Evolutionary conservation across 1,140 invertebrate species (phyloP).

Genomic region (Brachionus rotundiformis): DNA sequence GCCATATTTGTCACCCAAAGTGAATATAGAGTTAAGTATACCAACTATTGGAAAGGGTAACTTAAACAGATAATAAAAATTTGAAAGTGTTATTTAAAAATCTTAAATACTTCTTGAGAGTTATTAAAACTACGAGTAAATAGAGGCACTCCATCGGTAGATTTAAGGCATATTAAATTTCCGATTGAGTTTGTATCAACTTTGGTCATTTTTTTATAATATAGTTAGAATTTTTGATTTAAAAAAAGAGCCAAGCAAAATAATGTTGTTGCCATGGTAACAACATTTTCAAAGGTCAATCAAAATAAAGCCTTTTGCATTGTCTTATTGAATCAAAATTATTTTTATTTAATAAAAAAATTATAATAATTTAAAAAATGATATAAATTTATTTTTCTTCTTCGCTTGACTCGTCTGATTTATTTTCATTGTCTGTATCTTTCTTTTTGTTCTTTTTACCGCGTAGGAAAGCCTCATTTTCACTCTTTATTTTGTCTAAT

Average conservation of each 20-base stretch:
- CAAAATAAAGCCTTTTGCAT: neutral
- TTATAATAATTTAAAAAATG: neutral
- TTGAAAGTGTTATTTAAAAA: neutral
- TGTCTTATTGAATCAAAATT: neutral
- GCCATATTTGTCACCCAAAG: slow-evolving; percentile 75
- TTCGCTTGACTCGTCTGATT: neutral
- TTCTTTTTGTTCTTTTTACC: slow-evolving; percentile 26
- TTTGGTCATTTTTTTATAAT: slow-evolving; percentile 9
- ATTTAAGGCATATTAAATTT: slow-evolving; percentile 4
- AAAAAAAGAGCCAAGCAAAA: neutral
- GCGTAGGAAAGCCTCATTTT: slow-evolving; percentile 31
- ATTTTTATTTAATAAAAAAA: neutral
- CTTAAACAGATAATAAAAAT: slow-evolving; percentile 65
- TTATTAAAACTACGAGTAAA: slow-evolving; percentile 8
- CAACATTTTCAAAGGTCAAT: slow-evolving; percentile 8
- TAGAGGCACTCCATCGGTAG: slow-evolving; percentile 9
- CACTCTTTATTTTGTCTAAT: slow-evolving; percentile 36
- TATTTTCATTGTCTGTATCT: neutral
- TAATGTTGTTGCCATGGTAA: neutral
- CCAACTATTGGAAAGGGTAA: slow-evolving; percentile 76
- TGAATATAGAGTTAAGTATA: slow-evolving; percentile 79
- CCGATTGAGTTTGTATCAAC: neutral
- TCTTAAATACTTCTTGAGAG: slow-evolving; percentile 5
- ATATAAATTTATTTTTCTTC: neutral
- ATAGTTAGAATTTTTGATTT: neutral